A percentile compares a stretch with the other conserved stretches of the same genome.
Conservation (phyloP, 2,888 invertebrate species). For the Osmoderma eremita region DNA sequence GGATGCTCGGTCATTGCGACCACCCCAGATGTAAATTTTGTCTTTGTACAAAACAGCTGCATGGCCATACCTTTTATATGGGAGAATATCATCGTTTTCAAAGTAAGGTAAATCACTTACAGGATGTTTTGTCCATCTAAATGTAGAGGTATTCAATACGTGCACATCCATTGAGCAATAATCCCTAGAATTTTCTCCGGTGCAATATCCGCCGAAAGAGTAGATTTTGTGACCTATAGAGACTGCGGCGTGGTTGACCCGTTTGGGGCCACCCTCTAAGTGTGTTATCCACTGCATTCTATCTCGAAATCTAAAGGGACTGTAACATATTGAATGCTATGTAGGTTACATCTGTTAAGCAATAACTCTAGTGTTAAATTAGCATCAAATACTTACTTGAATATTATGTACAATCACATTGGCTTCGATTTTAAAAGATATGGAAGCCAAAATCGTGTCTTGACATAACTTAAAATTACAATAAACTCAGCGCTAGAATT, state of each 20-base stretch:
- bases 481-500: no score
- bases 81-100: slow-evolving; percentile 67
- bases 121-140: slow-evolving; percentile 70
- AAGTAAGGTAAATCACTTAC: slow-evolving; percentile 65
- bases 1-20: slow-evolving; percentile 85
- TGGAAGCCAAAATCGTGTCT: no score
- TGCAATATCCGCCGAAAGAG: slow-evolving; percentile 93
- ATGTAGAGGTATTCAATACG: slow-evolving; percentile 79
- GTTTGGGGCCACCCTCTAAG: slow-evolving; percentile 88
- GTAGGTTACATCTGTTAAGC: no score
- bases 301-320: not conserved
- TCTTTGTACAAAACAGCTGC: slow-evolving; percentile 84
- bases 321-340: no score
- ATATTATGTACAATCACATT: no score
- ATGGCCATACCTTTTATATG: slow-evolving; percentile 91
- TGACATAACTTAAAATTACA: no score
- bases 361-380: no score
- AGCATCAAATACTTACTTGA: no score
- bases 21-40: slow-evolving; percentile 91
- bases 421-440: no score
- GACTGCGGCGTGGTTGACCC: slow-evolving; percentile 93
- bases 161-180: slow-evolving; percentile 88
- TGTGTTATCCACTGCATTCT: slow-evolving; percentile 85
- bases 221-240: slow-evolving; percentile 82
- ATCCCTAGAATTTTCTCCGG: slow-evolving; percentile 78